Conservation (phyloP, 2,113 vertebrate species). For the Scomber scombrus region DNA sequence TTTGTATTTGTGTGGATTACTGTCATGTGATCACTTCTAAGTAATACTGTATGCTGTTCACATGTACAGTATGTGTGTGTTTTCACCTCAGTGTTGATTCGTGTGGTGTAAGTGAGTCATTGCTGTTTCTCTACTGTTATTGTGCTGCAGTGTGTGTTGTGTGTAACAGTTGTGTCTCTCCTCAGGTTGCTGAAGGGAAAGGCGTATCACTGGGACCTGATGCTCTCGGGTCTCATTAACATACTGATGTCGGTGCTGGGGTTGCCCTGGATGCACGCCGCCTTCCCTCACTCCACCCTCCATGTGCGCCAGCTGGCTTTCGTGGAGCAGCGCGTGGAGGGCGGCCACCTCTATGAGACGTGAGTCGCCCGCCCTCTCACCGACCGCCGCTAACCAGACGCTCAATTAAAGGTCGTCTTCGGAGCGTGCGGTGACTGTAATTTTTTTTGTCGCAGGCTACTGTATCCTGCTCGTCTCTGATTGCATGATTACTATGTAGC, state of each 20-base stretch:
- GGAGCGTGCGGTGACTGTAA: conserved; percentile 44
- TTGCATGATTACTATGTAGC: conserved; percentile 65
- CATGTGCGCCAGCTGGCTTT: conserved; percentile 96
- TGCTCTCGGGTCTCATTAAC: conserved; percentile 96
- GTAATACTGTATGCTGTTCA: conserved; percentile 9
- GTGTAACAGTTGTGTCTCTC: conserved; percentile 23
- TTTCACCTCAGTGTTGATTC: too few species aligned
- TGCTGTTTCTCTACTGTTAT: too few species aligned
- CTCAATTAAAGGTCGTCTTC: conserved; percentile 62
- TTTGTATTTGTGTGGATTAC: conserved; percentile 25
- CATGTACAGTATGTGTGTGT: too few species aligned
- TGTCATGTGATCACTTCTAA: conserved; percentile 2
- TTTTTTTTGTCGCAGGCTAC: conserved; percentile 55
- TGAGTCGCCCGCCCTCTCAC: conserved; percentile 82
- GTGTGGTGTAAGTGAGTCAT: background rate
- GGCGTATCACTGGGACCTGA: conserved; percentile 99
- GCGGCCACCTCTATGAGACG: conserved; percentile 97
- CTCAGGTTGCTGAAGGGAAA: conserved; percentile 96
- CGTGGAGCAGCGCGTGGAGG: conserved; percentile 96
- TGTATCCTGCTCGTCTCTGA: conserved; percentile 56
- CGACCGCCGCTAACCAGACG: conserved; percentile 45
- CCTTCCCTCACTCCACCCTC: conserved; percentile 96
- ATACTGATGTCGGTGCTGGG: conserved; percentile 94
- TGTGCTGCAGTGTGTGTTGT: background rate
- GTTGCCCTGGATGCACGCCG: conserved; percentile 97